Conservation (phyloP, 2,797 vertebrate species). For the Falco cherrug region DNA sequence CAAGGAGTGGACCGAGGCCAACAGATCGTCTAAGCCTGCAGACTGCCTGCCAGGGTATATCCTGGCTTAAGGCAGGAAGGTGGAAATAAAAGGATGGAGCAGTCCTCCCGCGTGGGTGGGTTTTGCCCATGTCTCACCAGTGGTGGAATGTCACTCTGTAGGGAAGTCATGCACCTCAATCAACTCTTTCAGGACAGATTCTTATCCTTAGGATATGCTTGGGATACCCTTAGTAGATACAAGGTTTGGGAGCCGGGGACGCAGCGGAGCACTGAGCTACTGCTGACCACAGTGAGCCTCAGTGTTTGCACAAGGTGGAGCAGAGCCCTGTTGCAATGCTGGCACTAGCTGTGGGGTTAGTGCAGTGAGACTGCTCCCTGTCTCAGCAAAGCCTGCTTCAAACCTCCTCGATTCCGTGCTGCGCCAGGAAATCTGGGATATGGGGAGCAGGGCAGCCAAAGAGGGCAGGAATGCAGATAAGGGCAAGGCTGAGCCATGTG, state of each 20-base stretch:
- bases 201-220: background rate
- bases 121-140: background rate
- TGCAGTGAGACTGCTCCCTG: background rate
- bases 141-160: background rate
- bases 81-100: background rate
- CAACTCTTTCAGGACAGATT: background rate
- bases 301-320: background rate
- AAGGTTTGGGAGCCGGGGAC: background rate
- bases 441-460: background rate
- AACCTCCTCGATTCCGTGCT: background rate
- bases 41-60: background rate
- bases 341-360: background rate
- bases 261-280: accelerated
- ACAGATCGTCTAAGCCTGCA: background rate
- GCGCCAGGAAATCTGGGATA: background rate
- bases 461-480: background rate
- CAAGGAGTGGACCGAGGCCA: background rate
- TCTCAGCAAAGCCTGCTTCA: background rate
- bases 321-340: background rate
- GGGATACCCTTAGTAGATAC: background rate
- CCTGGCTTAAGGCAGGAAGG: background rate
- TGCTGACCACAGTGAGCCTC: background rate
- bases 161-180: background rate
- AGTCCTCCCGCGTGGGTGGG: accelerated
- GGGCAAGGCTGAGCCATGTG: background rate